phyloP scores from a whole-genome alignment of 2,888 invertebrate genomes.

The Fabriciana adippe region DNA sequence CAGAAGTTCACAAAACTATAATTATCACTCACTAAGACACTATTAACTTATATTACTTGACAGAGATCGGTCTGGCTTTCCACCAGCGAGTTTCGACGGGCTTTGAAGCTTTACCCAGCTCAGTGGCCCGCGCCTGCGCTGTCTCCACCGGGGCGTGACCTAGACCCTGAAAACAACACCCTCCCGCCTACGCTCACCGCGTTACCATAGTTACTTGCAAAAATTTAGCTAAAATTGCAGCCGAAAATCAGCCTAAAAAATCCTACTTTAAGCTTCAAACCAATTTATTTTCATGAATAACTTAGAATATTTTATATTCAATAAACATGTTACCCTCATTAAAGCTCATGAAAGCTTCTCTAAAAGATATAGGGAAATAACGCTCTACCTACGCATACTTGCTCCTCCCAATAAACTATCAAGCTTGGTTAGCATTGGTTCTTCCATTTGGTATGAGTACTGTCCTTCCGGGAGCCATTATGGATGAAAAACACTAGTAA shows the following conservation, averaged over 20 bases:
- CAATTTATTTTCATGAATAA: not conserved
- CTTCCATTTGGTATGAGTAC: conserved; percentile 28
- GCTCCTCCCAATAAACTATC: conserved; percentile 66
- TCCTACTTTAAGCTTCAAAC: not conserved
- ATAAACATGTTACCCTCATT: not conserved
- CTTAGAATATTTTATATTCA: too few relatives aligned
- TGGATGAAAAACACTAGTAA: conserved; percentile 54
- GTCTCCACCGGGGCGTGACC: conserved; percentile 74
- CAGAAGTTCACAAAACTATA: conserved; percentile 26
- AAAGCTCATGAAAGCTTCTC: not conserved
- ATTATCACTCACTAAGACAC: conserved; percentile 28
- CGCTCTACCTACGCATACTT: conserved; percentile 52
- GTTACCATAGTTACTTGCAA: conserved; percentile 64
- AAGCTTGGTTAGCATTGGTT: conserved; percentile 64
- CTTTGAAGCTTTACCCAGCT: conserved; percentile 58
- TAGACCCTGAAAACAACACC: conserved; percentile 80
- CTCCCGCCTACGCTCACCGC: conserved; percentile 68
- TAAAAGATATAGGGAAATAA: conserved; percentile 46
- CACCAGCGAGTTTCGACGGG: conserved; percentile 60
- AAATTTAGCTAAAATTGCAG: conserved; percentile 49
- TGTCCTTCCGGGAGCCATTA: conserved; percentile 49
- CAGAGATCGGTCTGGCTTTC: conserved; percentile 39
- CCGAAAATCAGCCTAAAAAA: conserved; percentile 11
- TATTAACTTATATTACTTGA: conserved; percentile 27
- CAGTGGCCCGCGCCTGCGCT: conserved; percentile 69